Conservation (phyloP, 2,113 vertebrate species). For the Chrysochloris asiatica region DNA sequence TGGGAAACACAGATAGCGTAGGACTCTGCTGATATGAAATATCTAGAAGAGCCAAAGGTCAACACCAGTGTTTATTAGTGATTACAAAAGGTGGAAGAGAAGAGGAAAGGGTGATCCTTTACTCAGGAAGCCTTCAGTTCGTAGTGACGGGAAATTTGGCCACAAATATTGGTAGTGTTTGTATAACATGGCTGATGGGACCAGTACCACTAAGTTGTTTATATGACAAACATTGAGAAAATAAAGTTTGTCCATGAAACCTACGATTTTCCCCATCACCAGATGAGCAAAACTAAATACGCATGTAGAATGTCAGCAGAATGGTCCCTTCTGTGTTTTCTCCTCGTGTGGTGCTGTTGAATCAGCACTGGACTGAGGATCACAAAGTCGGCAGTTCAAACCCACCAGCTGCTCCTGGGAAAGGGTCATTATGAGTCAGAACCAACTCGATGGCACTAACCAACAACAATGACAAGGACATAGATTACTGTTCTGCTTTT, state of each 20-base stretch:
- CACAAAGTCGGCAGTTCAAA: too few relatives aligned
- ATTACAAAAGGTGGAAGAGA: background rate
- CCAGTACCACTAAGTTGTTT: background rate
- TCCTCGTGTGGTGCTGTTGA: too few relatives aligned
- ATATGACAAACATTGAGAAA: background rate
- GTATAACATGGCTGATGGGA: background rate
- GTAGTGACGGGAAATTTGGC: background rate
- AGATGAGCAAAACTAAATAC: background rate
- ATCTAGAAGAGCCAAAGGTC: too few relatives aligned
- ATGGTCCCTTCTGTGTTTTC: background rate
- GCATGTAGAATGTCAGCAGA: accelerated
- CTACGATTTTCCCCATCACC: background rate
- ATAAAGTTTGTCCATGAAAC: accelerated
- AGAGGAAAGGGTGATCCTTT: background rate
- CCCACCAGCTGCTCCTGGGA: too few relatives aligned
- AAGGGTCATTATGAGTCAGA: too few relatives aligned
- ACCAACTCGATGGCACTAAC: too few relatives aligned
- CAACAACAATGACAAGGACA: too few relatives aligned
- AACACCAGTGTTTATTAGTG: background rate
- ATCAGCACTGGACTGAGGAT: too few relatives aligned
- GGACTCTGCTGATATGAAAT: background rate
- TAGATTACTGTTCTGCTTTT: background rate
- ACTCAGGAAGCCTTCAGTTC: background rate
- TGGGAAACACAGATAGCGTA: too few relatives aligned
- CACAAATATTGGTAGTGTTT: background rate